These are phyloP conservation scores for Andrena fulva DNA, from an alignment of 2,888 invertebrate genomes.

Conservation along the genomic window DNA sequence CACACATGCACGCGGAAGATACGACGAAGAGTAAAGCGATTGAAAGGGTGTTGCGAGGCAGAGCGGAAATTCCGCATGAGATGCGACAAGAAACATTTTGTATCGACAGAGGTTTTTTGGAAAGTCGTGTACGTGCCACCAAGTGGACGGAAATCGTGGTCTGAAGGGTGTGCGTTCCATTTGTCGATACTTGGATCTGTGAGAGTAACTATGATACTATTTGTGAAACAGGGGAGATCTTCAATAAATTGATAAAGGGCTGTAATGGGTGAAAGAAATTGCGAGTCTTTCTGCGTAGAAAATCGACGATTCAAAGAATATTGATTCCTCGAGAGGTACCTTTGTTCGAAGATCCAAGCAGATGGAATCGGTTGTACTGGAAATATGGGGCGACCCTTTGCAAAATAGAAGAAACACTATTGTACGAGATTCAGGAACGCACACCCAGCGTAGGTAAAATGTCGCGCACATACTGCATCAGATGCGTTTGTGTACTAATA, in stretches of 20 bases:
- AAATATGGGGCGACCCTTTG: neutral
- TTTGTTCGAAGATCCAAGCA: neutral
- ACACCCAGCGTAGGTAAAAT: slow-evolving; percentile 56
- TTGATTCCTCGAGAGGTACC: neutral
- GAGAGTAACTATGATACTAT: neutral
- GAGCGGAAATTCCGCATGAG: slow-evolving; percentile 74
- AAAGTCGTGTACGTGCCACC: slow-evolving; percentile 66
- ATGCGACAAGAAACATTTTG: slow-evolving; percentile 77
- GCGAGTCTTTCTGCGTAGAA: neutral
- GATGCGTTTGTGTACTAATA: slow-evolving; percentile 62
- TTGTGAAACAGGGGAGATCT: too few relatives aligned
- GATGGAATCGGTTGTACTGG: neutral
- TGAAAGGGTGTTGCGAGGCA: slow-evolving; percentile 40
- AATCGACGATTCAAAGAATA: neutral
- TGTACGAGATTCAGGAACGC: slow-evolving; percentile 61
- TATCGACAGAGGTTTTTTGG: slow-evolving; percentile 61
- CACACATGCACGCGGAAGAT: neutral
- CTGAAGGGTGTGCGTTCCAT: slow-evolving; percentile 62
- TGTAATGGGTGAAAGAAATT: neutral
- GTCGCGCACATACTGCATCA: slow-evolving; percentile 64
- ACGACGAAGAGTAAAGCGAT: slow-evolving; percentile 34
- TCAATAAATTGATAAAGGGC: neutral
- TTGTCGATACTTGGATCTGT: neutral
- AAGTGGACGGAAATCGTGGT: slow-evolving; percentile 73
- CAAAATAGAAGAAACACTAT: slow-evolving; percentile 58